phyloP scores from a whole-genome alignment of 2,888 invertebrate genomes.

The Eristalis intricaria region DNA sequence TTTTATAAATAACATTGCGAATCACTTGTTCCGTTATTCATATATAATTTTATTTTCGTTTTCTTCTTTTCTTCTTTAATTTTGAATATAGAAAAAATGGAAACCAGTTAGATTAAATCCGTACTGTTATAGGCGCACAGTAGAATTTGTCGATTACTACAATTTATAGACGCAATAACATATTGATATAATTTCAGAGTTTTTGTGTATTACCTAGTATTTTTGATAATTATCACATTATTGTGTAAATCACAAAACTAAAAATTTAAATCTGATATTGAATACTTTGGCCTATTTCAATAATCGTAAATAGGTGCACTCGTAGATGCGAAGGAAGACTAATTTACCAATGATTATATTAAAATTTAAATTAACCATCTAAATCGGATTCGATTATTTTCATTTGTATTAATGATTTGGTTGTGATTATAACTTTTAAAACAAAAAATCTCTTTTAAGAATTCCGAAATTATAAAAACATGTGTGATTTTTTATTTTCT shows the following conservation, averaged over 20 bases:
- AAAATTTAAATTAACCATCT: neutral
- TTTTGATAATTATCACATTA: neutral
- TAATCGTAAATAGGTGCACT: neutral
- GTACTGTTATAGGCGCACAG: constrained; percentile 80
- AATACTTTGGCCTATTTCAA: neutral
- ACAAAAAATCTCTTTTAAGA: neutral
- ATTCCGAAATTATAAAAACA: neutral
- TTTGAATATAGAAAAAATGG: constrained; percentile 79
- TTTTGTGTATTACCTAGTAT: neutral
- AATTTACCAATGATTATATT: neutral
- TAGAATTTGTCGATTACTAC: constrained; percentile 81
- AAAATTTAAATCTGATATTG: neutral
- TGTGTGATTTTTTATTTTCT: neutral
- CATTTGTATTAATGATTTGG: neutral
- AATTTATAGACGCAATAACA: constrained; percentile 75
- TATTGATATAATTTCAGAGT: neutral
- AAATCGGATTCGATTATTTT: neutral
- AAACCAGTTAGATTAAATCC: constrained; percentile 81
- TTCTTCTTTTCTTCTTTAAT: constrained; percentile 74
- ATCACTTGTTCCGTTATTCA: constrained; percentile 48
- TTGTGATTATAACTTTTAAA: neutral
- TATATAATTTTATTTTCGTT: constrained; percentile 71
- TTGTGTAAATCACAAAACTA: neutral
- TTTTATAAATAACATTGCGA: constrained; percentile 65
- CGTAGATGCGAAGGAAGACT: neutral